These are phyloP conservation scores for Vidua macroura DNA, from an alignment of 2,113 vertebrate genomes.

Conservation along the genomic window DNA sequence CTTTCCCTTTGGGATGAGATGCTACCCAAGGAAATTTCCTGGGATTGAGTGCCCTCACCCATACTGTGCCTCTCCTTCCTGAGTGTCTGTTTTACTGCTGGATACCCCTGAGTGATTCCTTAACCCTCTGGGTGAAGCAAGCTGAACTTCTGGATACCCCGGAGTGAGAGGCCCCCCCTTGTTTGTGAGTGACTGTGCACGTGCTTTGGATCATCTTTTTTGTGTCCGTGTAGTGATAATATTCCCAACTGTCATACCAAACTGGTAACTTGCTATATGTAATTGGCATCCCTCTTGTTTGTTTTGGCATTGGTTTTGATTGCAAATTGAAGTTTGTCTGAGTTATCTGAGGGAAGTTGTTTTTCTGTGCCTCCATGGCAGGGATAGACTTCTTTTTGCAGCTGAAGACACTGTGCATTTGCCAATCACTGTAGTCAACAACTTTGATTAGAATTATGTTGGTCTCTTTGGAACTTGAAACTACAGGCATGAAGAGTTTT, in stretches of 20 bases:
- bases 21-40: background rate
- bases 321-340: background rate
- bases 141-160: background rate
- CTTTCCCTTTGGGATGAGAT: background rate
- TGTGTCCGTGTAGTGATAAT: background rate
- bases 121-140: too few species aligned
- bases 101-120: background rate
- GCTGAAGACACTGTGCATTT: background rate
- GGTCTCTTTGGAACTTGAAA: background rate
- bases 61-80: fast-evolving
- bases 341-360: background rate
- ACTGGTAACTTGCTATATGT: background rate
- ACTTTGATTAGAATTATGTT: background rate
- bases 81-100: background rate
- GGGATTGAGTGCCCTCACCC: background rate
- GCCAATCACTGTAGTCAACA: background rate
- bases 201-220: background rate
- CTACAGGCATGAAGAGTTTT: background rate
- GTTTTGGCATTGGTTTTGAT: background rate
- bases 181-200: fast-evolving
- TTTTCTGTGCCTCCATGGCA: background rate
- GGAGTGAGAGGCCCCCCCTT: background rate
- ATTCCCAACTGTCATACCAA: background rate
- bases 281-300: background rate
- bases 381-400: background rate